Conservation (phyloP, 2,113 vertebrate species). For the Cephalopterus ornatus region DNA sequence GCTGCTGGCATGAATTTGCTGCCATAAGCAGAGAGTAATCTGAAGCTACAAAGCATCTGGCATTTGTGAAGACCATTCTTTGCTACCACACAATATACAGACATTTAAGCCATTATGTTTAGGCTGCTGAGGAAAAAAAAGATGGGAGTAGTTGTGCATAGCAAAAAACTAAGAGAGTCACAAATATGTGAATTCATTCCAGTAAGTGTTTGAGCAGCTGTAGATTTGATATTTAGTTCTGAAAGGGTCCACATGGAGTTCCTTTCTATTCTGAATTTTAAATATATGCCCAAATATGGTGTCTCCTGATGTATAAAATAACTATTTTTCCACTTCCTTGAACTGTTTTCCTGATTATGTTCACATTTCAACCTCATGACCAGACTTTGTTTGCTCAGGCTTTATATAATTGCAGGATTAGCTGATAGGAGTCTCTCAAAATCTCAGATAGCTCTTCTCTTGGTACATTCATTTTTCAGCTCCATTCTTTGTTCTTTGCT, state of each 20-base stretch:
- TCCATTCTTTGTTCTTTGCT: background rate
- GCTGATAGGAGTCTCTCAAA: background rate
- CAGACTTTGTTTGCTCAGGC: background rate
- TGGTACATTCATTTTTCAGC: background rate
- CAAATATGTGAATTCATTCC: slow-evolving; percentile 13
- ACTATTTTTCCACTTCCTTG: background rate
- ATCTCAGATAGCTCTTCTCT: background rate
- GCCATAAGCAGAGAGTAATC: background rate
- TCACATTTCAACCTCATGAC: background rate
- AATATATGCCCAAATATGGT: background rate
- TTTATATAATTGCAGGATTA: background rate
- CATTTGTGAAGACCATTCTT: background rate
- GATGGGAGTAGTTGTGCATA: background rate
- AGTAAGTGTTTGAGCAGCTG: slow-evolving; percentile 17
- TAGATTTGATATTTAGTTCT: slow-evolving; percentile 6
- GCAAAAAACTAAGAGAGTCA: background rate
- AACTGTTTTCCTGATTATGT: background rate
- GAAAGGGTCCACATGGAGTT: background rate
- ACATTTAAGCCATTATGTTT: background rate
- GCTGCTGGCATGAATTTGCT: background rate
- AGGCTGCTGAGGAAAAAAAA: background rate
- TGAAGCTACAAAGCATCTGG: slow-evolving; percentile 10
- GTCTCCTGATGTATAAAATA: background rate
- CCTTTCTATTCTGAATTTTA: background rate
- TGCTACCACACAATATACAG: background rate